Evolutionary conservation across 1,140 invertebrate genomes (phyloP).

Genomic region (Drosophila dunni): DNA sequence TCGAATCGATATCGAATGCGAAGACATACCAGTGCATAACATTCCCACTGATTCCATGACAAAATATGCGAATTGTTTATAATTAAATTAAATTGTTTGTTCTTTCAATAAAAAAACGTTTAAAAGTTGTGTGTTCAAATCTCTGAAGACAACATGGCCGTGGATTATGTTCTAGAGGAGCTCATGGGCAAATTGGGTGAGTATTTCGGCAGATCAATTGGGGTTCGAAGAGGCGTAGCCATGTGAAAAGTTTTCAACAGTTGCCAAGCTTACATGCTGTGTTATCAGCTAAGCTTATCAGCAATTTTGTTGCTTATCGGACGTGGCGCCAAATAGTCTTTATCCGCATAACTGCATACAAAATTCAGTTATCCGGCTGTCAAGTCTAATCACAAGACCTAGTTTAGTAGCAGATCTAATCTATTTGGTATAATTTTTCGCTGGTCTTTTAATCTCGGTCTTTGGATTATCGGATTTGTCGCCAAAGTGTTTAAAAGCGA

Average conservation of each 20-base stretch:
- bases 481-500: constrained; percentile 43
- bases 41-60: no score
- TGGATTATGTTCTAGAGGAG: constrained; percentile 88
- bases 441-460: constrained; percentile 29
- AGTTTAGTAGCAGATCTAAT: constrained; percentile 7
- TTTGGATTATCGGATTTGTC: constrained; percentile 37
- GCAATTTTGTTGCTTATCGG: constrained; percentile 13
- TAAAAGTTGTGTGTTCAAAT: constrained; percentile 2
- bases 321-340: neutral
- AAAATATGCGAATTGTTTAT: constrained; percentile 32
- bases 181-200: constrained; percentile 89
- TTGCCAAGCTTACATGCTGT: constrained; percentile 29
- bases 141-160: constrained; percentile 85
- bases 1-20: neutral
- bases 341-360: constrained; percentile 27
- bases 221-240: no score
- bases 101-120: neutral
- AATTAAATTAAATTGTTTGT: constrained; percentile 6
- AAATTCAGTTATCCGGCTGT: constrained; percentile 31
- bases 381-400: constrained; percentile 5
- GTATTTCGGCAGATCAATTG: constrained; percentile 43
- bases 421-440: neutral
- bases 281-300: constrained; percentile 43
- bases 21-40: constrained; percentile 1
- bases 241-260: constrained; percentile 20